phyloP scores from a whole-genome alignment of 2,113 vertebrate species.

The Machaerirhynchus nigripectus region DNA sequence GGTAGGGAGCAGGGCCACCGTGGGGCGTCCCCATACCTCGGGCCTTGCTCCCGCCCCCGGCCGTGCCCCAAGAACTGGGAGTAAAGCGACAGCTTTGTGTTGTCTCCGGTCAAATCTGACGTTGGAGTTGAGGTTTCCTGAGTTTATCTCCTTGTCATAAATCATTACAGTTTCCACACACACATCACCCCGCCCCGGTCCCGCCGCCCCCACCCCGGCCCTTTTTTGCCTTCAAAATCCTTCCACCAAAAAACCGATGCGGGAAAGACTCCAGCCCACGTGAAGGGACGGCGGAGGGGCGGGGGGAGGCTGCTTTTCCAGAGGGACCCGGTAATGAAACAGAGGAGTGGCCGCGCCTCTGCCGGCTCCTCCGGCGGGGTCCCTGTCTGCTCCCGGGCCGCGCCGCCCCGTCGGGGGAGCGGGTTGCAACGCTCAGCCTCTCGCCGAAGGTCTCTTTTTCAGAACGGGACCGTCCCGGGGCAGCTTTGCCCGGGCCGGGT shows the following conservation, averaged over 20 bases:
- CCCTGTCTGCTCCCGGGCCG: not conserved
- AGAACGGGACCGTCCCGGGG: not conserved
- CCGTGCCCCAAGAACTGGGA: not conserved
- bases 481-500: not conserved
- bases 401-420: not conserved
- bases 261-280: slow-evolving; percentile 61
- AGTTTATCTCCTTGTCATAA: slow-evolving; percentile 47
- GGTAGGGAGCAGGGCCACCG: not conserved
- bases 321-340: not conserved
- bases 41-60: not conserved
- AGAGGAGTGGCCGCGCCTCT: not conserved
- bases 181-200: not conserved
- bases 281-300: slow-evolving; percentile 14
- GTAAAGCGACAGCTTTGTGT: not conserved
- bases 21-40: not conserved
- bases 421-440: not conserved
- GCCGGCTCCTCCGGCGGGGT: not conserved
- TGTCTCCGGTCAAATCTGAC: slow-evolving; percentile 27
- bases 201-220: not conserved
- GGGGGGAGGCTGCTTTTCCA: not conserved
- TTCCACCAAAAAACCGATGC: slow-evolving; percentile 17
- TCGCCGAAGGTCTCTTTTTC: not conserved
- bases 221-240: not conserved
- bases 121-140: slow-evolving; percentile 26
- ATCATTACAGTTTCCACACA: slow-evolving; percentile 18